Conservation (phyloP, 2,797 vertebrate genomes). For the Antennarius maculatus region DNA sequence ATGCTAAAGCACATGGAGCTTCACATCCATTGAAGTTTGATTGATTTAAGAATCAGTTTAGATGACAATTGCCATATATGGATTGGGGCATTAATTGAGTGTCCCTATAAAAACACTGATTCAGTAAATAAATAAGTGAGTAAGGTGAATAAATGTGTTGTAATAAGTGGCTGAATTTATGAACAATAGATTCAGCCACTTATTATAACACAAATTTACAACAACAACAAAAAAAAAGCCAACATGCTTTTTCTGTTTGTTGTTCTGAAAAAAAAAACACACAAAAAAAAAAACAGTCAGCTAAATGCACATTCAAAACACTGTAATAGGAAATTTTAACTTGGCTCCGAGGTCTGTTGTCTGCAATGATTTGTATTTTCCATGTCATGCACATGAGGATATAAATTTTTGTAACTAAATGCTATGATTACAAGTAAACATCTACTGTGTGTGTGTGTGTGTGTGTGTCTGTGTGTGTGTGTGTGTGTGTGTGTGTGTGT, state of each 20-base stretch:
- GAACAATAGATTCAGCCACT: too few species aligned
- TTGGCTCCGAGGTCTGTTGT: constrained; percentile 39
- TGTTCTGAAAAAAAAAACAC: constrained; percentile 11
- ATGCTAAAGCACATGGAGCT: too few species aligned
- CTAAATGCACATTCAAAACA: constrained; percentile 39
- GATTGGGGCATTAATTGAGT: too few species aligned
- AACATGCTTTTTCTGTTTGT: constrained; percentile 9
- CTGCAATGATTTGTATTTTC: constrained; percentile 69
- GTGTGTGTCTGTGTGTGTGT: constrained; percentile 72
- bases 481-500: constrained; percentile 71
- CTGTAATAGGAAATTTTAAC: constrained; percentile 35
- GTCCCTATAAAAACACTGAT: too few species aligned
- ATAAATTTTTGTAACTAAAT: constrained; percentile 77
- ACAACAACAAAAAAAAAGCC: background rate
- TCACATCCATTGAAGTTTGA: too few species aligned
- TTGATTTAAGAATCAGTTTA: too few species aligned
- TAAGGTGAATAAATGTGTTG: too few species aligned
- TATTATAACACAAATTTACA: too few species aligned
- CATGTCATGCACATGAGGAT: constrained; percentile 69
- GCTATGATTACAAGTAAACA: constrained; percentile 78
- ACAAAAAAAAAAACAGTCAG: constrained; percentile 9
- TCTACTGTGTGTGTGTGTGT: constrained; percentile 73
- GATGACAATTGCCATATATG: too few species aligned
- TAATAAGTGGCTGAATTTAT: too few species aligned
- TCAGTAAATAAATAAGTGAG: too few species aligned